phyloP scores from a whole-genome alignment of 2,888 invertebrate genomes.

The Physocephala rufipes region DNA sequence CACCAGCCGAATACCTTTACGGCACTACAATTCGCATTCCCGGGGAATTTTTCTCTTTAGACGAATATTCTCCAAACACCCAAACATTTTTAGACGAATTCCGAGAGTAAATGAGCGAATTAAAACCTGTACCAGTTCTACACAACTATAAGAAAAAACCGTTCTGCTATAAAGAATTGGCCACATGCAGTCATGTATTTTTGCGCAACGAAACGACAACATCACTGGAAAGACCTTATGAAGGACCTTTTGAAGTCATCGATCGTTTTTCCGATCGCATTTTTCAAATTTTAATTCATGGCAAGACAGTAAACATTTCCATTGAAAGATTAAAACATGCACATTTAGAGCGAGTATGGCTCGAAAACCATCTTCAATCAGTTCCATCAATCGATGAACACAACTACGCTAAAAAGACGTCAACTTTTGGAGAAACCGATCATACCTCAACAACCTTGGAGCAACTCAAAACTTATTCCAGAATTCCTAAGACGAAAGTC shows the following conservation, averaged over 20 bases:
- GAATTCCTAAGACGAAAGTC: neutral
- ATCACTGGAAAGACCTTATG: conserved; percentile 35
- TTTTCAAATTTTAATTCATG: conserved; percentile 29
- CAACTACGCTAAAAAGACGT: neutral
- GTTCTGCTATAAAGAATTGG: conserved; percentile 36
- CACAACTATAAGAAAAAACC: conserved; percentile 38
- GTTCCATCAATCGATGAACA: neutral
- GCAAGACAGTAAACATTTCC: conserved; percentile 23
- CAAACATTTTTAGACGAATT: conserved; percentile 27
- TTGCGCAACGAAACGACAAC: conserved; percentile 20
- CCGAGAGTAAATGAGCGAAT: conserved; percentile 16
- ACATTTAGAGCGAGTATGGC: conserved; percentile 24
- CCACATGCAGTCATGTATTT: conserved; percentile 25
- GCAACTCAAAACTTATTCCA: too few relatives aligned
- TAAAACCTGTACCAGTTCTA: conserved; percentile 31
- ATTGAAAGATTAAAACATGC: conserved; percentile 37
- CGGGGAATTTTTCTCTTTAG: conserved; percentile 28
- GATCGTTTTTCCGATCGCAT: conserved; percentile 30
- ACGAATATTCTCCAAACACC: conserved; percentile 10
- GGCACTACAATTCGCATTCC: conserved; percentile 29
- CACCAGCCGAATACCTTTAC: conserved; percentile 35
- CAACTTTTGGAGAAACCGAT: neutral
- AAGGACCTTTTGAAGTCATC: conserved; percentile 33
- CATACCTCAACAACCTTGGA: neutral
- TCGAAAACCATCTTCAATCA: conserved; percentile 26